Evolutionary conservation across 2,888 invertebrate species (phyloP), one percentile per base, ranked within the genome.

Genomic region (Polylopha cassiicola): DNA sequence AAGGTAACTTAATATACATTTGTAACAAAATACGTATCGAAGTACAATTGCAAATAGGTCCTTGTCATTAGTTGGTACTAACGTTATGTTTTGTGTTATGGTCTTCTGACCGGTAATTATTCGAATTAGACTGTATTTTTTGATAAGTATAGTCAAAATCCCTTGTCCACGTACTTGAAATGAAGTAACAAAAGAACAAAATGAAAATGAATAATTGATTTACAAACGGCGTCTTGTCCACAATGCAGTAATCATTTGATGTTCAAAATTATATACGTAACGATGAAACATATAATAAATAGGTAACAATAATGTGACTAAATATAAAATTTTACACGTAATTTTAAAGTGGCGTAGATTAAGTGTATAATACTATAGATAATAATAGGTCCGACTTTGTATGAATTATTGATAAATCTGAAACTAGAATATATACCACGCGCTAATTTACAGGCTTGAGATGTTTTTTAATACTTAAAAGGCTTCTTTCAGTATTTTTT

Each of bases 251-350:
- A 67, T 80, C 76, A 79, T 81, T 77, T 69, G 72, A 81, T 81
- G 84, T 85, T 84, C 85, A 85, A 85, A 85, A 84, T 79, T 82
- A 85, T 82, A 85, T 85, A 85, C 85, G 85, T 85, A 85, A 85
- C 78, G 65, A 76, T 78, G 77, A 81, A 77, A 84, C 85, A 84
- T 84, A 84, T 85, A 82, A 78, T 76, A 66, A 75, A 58, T 41
- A 41, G 41, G 78, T 71, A 70, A 75, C 80, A 80, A 80, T 82
- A 82, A 81, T 81, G 76, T 82, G 79, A 79, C 80, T 81, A 82
- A 82, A 75, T 76, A 73, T 79, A 80, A 80, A 41, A 76, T 75
- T 82, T 81, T 82, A 82, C 81, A 82, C 75, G 71, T 85, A 84
- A 79, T 75, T 74, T 73, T 79, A 73, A 74, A 70, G 72, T 80